phyloP scores from a whole-genome alignment of 2,113 vertebrate species.

The Sorex fumeus region DNA sequence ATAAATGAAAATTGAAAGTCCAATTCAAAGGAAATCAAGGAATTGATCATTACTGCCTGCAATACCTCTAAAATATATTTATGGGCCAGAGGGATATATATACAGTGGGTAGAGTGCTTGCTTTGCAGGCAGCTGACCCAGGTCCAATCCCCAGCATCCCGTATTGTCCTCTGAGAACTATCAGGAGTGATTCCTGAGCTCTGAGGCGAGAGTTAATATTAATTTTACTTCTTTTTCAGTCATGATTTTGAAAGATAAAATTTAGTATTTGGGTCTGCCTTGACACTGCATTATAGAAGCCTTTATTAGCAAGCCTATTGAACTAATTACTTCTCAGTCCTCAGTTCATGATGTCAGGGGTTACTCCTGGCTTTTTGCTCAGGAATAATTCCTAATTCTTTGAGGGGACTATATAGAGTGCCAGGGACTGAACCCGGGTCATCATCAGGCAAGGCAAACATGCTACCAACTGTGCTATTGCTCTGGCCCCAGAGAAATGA shows the following conservation, averaged over 20 bases:
- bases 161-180: too few relatives aligned
- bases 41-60: neutral
- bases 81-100: too few relatives aligned
- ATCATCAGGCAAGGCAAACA: too few relatives aligned
- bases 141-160: too few relatives aligned
- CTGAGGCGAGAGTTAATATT: neutral
- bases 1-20: neutral
- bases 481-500: neutral
- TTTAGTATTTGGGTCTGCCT: neutral
- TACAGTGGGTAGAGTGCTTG: too few relatives aligned
- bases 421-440: too few relatives aligned
- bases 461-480: too few relatives aligned
- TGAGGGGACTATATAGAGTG: too few relatives aligned
- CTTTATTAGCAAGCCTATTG: neutral
- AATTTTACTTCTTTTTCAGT: conserved; percentile 41
- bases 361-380: too few relatives aligned
- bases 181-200: too few relatives aligned
- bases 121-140: too few relatives aligned
- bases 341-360: conserved; percentile 18
- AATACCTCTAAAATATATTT: neutral
- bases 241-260: neutral
- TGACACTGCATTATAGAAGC: neutral
- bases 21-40: neutral
- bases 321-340: neutral
- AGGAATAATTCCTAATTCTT: too few relatives aligned